phyloP scores from a whole-genome alignment of 1,140 invertebrate species.

The Pseudomyrmex sp. region DNA sequence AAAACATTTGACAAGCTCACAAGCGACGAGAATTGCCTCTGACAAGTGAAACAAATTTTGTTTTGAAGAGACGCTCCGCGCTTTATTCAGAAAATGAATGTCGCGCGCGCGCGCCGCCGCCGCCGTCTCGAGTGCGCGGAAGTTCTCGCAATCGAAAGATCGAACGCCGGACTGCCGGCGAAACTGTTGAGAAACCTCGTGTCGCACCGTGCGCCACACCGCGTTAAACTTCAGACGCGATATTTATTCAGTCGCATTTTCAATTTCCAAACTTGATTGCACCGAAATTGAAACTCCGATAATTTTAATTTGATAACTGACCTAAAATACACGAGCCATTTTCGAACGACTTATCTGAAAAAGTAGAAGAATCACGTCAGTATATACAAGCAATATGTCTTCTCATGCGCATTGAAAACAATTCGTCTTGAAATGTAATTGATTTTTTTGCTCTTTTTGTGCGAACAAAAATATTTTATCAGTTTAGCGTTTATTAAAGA shows the following conservation, averaged over 20 bases:
- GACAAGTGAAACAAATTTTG: slow-evolving; percentile 49
- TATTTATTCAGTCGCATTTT: neutral
- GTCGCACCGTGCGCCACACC: too few species aligned
- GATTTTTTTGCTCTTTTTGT: too few species aligned
- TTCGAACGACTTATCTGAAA: neutral
- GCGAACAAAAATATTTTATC: neutral
- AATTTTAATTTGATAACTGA: too few species aligned
- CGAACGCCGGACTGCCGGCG: too few species aligned
- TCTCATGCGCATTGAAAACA: neutral
- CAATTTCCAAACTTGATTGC: too few species aligned
- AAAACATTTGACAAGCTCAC: slow-evolving; percentile 52
- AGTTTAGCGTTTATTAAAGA: neutral
- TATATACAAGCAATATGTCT: neutral
- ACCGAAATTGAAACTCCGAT: neutral
- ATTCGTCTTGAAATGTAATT: neutral
- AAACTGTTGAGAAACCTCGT: neutral
- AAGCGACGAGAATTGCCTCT: slow-evolving; percentile 19
- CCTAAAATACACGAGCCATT: neutral
- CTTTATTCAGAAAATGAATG: slow-evolving; percentile 15
- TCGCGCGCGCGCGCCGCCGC: neutral
- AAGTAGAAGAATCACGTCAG: neutral
- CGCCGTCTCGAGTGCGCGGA: neutral
- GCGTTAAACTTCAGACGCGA: neutral
- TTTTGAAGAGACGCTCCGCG: slow-evolving; percentile 20
- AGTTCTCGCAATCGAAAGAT: slow-evolving; percentile 4